A percentile compares a stretch with the other conserved stretches of the same genome.
Evolutionary conservation across 2,888 invertebrate species (phyloP).

Genomic region (Lithophane leautieri): DNA sequence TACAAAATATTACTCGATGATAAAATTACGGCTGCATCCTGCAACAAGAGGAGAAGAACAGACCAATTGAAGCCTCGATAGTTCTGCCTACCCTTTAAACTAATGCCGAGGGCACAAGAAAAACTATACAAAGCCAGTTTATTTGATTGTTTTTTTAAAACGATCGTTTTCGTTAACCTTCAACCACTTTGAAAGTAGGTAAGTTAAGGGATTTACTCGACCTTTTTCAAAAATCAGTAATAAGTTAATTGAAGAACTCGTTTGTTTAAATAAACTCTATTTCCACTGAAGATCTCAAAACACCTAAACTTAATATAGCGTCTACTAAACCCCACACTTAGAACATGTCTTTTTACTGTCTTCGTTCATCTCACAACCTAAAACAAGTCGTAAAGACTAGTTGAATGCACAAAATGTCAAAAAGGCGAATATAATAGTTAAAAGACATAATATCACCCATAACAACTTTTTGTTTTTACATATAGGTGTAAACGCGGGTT

Average conservation of each 20-base stretch:
- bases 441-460: too few species aligned
- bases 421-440: too few species aligned
- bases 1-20: not conserved
- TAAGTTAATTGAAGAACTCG: not conserved
- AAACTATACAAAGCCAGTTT: not conserved
- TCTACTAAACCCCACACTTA: not conserved
- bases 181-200: constrained; percentile 3
- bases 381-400: too few species aligned
- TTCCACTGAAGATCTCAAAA: not conserved
- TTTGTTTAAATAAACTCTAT: not conserved
- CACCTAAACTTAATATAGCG: not conserved
- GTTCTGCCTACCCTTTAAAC: not conserved
- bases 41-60: not conserved
- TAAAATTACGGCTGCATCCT: not conserved
- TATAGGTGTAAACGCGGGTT: not conserved
- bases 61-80: not conserved
- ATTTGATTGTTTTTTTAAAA: not conserved
- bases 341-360: too few species aligned
- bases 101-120: not conserved
- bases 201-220: too few species aligned
- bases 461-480: too few species aligned
- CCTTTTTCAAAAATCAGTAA: too few species aligned
- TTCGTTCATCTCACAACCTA: too few species aligned
- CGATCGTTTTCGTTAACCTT: not conserved
- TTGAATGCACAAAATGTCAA: too few species aligned